A percentile compares a stretch with the other conserved stretches of the same genome.
phyloP scores from a whole-genome alignment of 2,888 invertebrate species.

The Agrotis segetum region DNA sequence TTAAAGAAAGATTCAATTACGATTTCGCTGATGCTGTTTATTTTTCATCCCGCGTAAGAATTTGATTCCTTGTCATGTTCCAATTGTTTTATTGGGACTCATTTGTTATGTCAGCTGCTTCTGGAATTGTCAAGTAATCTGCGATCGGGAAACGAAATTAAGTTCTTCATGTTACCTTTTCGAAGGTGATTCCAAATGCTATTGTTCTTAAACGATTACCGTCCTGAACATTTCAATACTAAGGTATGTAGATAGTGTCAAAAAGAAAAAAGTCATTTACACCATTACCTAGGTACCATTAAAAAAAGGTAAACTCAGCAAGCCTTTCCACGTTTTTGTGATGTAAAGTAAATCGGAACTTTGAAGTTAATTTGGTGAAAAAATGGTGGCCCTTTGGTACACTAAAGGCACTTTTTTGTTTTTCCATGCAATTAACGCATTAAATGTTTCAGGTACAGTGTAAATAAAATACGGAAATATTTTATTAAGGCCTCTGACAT shows the following conservation, averaged over 20 bases:
- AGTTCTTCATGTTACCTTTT: slow-evolving; percentile 16
- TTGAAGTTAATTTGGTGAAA: too few relatives aligned
- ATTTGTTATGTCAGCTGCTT: slow-evolving; percentile 30
- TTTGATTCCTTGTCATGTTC: slow-evolving; percentile 58
- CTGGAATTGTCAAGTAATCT: slow-evolving; percentile 41
- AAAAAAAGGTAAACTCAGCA: too few relatives aligned
- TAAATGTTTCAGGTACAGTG: too few relatives aligned
- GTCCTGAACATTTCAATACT: too few relatives aligned
- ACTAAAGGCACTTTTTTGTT: too few relatives aligned
- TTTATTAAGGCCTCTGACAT: not conserved
- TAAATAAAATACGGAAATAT: too few relatives aligned
- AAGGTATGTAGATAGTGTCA: not conserved
- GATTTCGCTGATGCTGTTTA: slow-evolving; percentile 32
- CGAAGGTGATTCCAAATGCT: slow-evolving; percentile 15
- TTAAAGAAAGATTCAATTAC: slow-evolving; percentile 39
- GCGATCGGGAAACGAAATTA: slow-evolving; percentile 22
- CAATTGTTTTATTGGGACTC: slow-evolving; percentile 49
- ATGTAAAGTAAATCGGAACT: too few relatives aligned
- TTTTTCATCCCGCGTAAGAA: slow-evolving; percentile 50
- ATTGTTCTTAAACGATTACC: not conserved
- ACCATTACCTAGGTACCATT: too few relatives aligned
- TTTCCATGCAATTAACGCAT: too few relatives aligned
- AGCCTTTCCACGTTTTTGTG: too few relatives aligned
- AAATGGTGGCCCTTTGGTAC: too few relatives aligned
- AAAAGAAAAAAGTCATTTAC: too few relatives aligned